A percentile compares a stretch with the other conserved stretches of the same genome.
Evolutionary conservation across 2,888 invertebrate genomes (phyloP).

Genomic region (Cataglyphis albicans): DNA sequence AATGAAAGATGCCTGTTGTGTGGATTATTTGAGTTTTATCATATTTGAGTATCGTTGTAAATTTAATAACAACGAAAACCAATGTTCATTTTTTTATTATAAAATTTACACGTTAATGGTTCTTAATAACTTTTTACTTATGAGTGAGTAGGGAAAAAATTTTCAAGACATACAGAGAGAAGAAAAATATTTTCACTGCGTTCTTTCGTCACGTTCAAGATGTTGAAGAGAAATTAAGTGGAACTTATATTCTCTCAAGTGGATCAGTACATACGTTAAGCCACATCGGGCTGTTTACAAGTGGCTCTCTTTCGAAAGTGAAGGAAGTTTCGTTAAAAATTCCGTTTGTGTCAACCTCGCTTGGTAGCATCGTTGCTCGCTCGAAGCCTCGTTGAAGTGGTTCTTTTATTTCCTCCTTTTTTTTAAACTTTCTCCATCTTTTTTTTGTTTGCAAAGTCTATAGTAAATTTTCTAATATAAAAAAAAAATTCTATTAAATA

Average conservation of each 20-base stretch:
- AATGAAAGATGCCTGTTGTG: not conserved
- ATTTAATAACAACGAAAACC: not conserved
- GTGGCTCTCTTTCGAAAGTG: conserved; percentile 47
- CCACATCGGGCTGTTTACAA: conserved; percentile 50
- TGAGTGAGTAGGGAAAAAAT: not conserved
- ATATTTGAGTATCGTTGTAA: not conserved
- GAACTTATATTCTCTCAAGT: conserved; percentile 47
- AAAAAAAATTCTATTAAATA: not conserved
- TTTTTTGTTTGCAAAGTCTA: conserved; percentile 2
- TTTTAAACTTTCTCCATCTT: conserved; percentile 36
- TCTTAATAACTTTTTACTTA: not conserved
- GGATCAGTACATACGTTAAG: conserved; percentile 63
- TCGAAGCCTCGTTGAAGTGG: conserved; percentile 10
- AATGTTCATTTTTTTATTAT: not conserved
- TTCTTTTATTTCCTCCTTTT: conserved; percentile 13
- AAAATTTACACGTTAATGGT: not conserved
- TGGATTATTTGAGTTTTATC: not conserved
- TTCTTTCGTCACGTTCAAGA: conserved; percentile 27
- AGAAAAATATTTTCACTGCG: conserved; percentile 48
- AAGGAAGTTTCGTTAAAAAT: conserved; percentile 65
- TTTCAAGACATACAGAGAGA: not conserved
- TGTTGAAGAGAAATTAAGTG: conserved; percentile 56
- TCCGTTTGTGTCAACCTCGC: conserved; percentile 54
- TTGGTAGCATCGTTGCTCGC: conserved; percentile 10
- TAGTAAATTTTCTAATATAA: not conserved